Conservation (phyloP, 2,797 vertebrate genomes). For the Otolemur crassicaudatus region DNA sequence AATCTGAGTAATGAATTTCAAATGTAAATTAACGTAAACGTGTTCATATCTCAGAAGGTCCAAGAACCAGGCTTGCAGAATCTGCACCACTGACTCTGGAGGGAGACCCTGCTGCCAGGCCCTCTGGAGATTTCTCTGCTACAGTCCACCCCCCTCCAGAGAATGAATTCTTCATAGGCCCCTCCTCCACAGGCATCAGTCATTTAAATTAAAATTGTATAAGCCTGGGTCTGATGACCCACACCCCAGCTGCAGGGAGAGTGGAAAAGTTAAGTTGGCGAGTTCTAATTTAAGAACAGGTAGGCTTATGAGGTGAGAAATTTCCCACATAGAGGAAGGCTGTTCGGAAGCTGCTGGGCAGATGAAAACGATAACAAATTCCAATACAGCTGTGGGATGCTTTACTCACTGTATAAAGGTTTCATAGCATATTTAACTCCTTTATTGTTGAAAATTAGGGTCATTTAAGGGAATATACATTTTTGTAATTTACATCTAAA, state of each 20-base stretch:
- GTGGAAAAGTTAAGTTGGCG: background rate
- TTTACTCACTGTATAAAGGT: background rate
- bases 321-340: background rate
- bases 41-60: background rate
- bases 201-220: background rate
- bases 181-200: background rate
- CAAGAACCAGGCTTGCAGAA: background rate
- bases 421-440: background rate
- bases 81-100: background rate
- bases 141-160: background rate
- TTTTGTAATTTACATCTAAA: background rate
- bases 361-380: background rate
- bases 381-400: background rate
- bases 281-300: background rate
- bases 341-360: background rate
- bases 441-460: background rate
- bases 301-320: background rate
- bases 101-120: too few relatives aligned
- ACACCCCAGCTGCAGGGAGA: background rate
- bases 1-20: conserved; percentile 12
- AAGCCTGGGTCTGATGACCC: background rate
- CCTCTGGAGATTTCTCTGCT: background rate
- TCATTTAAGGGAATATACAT: background rate
- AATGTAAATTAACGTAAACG: background rate
- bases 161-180: background rate